These are phyloP conservation scores for Cydia strobilella DNA, from an alignment of 1,140 invertebrate genomes.

Conservation along the genomic window DNA sequence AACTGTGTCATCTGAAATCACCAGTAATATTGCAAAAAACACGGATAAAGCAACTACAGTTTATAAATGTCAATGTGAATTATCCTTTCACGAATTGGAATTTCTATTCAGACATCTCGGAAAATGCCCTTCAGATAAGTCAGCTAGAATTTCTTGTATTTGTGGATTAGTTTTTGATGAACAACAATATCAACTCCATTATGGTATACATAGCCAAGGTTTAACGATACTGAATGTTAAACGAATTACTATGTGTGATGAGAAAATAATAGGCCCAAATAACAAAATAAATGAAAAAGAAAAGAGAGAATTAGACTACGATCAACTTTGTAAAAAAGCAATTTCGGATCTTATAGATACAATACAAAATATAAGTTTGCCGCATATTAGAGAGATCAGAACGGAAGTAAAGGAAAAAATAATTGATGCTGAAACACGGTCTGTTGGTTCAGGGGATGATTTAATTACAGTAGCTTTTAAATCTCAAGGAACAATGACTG, in stretches of 20 bases:
- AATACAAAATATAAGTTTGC: not conserved
- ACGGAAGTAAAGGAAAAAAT: not conserved
- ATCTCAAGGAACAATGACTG: too few species aligned
- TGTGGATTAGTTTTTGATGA: constrained; percentile 1
- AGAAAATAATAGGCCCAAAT: not conserved
- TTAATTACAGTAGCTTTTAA: too few species aligned
- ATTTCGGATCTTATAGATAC: not conserved
- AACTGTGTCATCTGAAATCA: not conserved
- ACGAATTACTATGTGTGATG: not conserved
- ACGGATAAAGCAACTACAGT: not conserved
- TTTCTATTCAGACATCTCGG: not conserved
- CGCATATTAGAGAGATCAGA: not conserved
- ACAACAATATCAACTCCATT: not conserved
- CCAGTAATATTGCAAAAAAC: not conserved
- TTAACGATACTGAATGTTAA: not conserved
- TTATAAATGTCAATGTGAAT: not conserved
- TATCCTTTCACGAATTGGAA: not conserved
- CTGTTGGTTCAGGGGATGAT: not conserved
- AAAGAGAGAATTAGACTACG: not conserved
- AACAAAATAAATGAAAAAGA: not conserved
- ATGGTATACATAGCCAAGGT: not conserved
- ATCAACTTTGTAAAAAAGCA: not conserved
- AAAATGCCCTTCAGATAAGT: not conserved
- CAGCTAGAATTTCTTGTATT: not conserved
- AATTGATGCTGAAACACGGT: not conserved